A percentile compares a stretch with the other conserved stretches of the same genome.
phyloP scores from a whole-genome alignment of 2,888 invertebrate species.

The Phoronis australis region DNA sequence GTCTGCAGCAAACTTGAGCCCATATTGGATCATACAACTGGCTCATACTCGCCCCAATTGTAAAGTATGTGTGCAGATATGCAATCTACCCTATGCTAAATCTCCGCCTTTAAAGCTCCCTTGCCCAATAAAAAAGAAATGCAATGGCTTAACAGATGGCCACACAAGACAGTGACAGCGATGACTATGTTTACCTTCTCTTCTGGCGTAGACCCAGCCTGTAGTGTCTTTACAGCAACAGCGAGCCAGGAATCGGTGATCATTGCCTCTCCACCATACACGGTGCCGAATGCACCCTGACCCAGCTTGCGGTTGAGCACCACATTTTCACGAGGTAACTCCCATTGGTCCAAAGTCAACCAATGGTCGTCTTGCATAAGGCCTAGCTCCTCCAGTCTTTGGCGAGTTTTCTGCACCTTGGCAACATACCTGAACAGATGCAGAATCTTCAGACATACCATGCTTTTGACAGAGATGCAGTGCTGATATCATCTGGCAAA shows the following conservation, averaged over 20 bases:
- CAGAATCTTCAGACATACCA: no score
- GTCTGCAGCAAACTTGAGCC: no score
- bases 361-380: slow-evolving; percentile 56
- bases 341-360: slow-evolving; percentile 74
- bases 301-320: slow-evolving; percentile 59
- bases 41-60: no score
- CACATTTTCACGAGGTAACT: slow-evolving; percentile 75
- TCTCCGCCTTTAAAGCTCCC: no score
- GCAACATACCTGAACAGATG: slow-evolving; percentile 59
- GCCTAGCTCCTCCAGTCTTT: slow-evolving; percentile 69
- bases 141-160: no score
- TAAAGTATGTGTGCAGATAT: no score
- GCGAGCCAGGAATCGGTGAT: slow-evolving; percentile 65
- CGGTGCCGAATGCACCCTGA: slow-evolving; percentile 90
- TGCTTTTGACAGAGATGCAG: not conserved
- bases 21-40: no score
- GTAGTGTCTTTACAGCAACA: slow-evolving; percentile 71
- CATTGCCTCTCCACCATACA: slow-evolving; percentile 84
- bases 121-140: no score
- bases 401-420: slow-evolving; percentile 61
- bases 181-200: slow-evolving; percentile 71
- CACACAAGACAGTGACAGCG: no score
- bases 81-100: no score
- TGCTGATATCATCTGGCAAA: slow-evolving; percentile 8
- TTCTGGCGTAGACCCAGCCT: slow-evolving; percentile 74